A percentile compares a stretch with the other conserved stretches of the same genome.
phyloP scores from a whole-genome alignment of 2,113 vertebrate species.

The Tachuris rubrigastra region DNA sequence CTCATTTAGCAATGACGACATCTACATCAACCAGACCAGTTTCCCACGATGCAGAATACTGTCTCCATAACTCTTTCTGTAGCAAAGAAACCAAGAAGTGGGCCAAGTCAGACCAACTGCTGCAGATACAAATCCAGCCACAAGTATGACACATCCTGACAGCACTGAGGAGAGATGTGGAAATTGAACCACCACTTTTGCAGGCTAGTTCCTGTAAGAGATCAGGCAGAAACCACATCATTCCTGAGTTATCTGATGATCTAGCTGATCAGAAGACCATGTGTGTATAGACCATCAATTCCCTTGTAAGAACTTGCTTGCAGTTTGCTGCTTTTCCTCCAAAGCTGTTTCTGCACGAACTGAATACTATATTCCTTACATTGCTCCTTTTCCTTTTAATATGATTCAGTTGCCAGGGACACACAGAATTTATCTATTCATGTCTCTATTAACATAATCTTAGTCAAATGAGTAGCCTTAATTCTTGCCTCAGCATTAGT shows the following conservation, averaged over 20 bases:
- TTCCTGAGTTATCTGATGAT: background rate
- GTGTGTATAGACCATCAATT: background rate
- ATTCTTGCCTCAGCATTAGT: background rate
- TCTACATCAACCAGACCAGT: background rate
- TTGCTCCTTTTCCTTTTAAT: background rate
- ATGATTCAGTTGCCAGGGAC: background rate
- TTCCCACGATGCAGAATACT: background rate
- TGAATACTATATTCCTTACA: background rate
- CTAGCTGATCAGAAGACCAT: background rate
- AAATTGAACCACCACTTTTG: background rate
- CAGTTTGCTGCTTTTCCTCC: background rate
- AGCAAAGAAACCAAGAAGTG: background rate
- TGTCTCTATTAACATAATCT: background rate
- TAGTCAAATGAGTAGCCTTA: background rate
- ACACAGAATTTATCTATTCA: background rate
- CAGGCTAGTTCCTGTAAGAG: background rate
- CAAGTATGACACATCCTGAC: background rate
- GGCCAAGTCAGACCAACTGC: background rate
- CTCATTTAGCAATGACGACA: background rate
- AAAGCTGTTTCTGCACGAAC: background rate
- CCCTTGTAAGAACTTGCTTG: background rate
- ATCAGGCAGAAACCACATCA: background rate
- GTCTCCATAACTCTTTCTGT: background rate
- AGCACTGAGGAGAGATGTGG: background rate
- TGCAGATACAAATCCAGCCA: background rate